Percentiles rank a stretch among this genome's conserved stretches.
phyloP scores from a whole-genome alignment of 2,797 vertebrate species.

The Psittacula echo region DNA sequence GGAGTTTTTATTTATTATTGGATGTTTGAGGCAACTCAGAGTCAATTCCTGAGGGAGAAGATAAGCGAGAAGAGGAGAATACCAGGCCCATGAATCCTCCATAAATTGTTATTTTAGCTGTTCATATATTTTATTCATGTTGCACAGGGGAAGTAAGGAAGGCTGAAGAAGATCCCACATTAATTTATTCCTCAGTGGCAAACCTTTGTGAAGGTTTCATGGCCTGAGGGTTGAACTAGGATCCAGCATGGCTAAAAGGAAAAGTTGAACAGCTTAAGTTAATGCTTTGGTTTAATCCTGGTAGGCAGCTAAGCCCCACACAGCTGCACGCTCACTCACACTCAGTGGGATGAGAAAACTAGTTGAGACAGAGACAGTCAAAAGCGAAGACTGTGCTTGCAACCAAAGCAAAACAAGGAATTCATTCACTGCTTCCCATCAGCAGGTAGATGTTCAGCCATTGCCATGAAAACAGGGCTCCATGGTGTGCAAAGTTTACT shows the following conservation, averaged over 20 bases:
- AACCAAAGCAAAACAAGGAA: neutral
- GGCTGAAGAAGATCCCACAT: neutral
- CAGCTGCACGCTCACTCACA: rapidly evolving
- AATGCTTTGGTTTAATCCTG: neutral
- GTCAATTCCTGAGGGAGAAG: neutral
- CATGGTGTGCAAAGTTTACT: rapidly evolving
- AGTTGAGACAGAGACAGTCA: neutral
- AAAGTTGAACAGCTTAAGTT: neutral
- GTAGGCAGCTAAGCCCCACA: neutral
- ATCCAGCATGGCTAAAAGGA: neutral
- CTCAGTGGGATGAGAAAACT: neutral
- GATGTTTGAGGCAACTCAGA: neutral
- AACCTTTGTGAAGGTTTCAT: neutral
- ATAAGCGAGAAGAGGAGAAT: neutral
- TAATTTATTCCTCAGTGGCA: neutral
- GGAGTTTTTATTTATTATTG: neutral
- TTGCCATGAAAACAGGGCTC: neutral
- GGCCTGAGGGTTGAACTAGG: neutral
- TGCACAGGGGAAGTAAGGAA: neutral
- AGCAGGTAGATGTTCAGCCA: neutral
- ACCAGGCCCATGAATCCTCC: neutral
- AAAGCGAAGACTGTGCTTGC: neutral
- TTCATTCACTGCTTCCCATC: neutral
- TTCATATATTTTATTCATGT: neutral
- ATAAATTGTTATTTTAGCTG: neutral